Percentiles rank a stretch among this genome's conserved stretches.
Evolutionary conservation across 2,113 vertebrate genomes (phyloP).

Genomic region (Hucho hucho): DNA sequence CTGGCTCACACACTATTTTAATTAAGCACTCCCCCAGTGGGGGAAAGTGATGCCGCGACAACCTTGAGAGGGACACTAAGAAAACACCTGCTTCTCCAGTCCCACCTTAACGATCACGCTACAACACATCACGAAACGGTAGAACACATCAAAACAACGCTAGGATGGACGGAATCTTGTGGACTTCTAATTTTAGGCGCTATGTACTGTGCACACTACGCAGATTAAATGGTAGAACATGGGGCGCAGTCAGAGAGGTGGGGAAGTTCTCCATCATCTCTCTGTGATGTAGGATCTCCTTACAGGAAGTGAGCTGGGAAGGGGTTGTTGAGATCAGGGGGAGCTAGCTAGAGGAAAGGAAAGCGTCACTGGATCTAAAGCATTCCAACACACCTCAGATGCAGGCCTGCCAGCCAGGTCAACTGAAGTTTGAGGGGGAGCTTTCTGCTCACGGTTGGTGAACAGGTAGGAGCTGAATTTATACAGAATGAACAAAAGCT

Average conservation of each 20-base stretch:
- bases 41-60: conserved; percentile 14
- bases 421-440: too few species aligned
- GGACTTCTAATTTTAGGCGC: conserved; percentile 62
- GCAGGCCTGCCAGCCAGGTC: too few species aligned
- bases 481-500: too few species aligned
- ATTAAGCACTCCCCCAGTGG: background rate
- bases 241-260: conserved; percentile 50
- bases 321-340: background rate
- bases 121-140: too few species aligned
- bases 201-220: conserved; percentile 26
- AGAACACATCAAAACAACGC: background rate
- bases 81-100: conserved; percentile 49
- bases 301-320: background rate
- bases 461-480: too few species aligned
- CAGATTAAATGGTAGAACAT: conserved; percentile 50
- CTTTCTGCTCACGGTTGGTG: too few species aligned
- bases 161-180: conserved; percentile 41
- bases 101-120: conserved; percentile 46
- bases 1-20: background rate
- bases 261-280: conserved; percentile 45
- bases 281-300: conserved; percentile 3
- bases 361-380: background rate
- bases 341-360: background rate
- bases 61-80: conserved; percentile 41
- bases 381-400: conserved; percentile 1